Conservation (phyloP, 2,113 vertebrate genomes). For the Oceanites oceanicus region DNA sequence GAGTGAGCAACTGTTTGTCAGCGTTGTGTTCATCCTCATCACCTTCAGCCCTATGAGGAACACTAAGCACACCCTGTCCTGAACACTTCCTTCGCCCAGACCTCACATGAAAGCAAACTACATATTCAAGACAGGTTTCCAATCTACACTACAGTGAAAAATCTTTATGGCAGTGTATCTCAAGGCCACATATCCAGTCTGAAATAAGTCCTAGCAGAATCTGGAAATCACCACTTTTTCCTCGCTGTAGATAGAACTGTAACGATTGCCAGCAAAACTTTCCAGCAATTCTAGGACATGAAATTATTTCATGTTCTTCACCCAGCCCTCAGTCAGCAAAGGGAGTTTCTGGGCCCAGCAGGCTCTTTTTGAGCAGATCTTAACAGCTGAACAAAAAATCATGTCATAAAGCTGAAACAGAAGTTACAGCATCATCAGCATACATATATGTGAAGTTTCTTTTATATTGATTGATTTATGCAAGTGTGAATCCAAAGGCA, state of each 20-base stretch:
- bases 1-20: neutral
- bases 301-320: neutral
- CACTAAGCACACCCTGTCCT: neutral
- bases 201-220: neutral
- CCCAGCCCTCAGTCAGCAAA: neutral
- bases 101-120: neutral
- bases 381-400: neutral
- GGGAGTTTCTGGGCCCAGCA: neutral
- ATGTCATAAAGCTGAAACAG: slow-evolving; percentile 8
- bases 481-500: neutral
- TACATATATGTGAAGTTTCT: neutral
- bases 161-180: neutral
- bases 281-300: neutral
- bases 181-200: neutral
- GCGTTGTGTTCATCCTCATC: neutral
- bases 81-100: neutral
- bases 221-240: neutral
- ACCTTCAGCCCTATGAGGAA: neutral
- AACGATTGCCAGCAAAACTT: neutral
- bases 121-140: neutral
- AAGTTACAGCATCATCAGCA: neutral
- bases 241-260: neutral
- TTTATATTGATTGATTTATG: neutral
- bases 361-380: neutral
- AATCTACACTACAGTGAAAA: neutral